Percentiles rank a stretch among this genome's conserved stretches.
These are phyloP conservation scores for Panonychus citri DNA, from an alignment of 1,140 invertebrate genomes.

Conservation along the genomic window DNA sequence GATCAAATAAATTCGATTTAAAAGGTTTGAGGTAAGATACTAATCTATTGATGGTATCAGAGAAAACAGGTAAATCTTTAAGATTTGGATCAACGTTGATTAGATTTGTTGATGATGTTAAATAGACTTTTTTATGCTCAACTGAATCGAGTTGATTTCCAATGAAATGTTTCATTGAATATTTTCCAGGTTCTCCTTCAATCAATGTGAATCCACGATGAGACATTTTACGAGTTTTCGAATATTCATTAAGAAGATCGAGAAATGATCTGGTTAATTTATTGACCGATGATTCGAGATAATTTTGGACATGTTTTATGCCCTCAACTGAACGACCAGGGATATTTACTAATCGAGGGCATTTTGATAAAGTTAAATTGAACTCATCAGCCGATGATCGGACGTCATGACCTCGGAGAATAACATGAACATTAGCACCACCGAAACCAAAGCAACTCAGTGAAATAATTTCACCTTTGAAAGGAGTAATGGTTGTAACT, in stretches of 20 bases:
- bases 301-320: background rate
- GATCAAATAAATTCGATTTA: background rate
- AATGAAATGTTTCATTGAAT: background rate
- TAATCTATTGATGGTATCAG: background rate
- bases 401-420: slow-evolving; percentile 31
- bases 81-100: background rate
- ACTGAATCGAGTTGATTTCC: background rate
- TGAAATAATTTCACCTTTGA: slow-evolving; percentile 63
- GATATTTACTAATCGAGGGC: background rate
- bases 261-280: background rate
- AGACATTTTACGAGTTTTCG: background rate
- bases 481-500: slow-evolving; percentile 11
- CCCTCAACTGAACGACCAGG: background rate
- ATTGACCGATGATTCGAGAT: background rate
- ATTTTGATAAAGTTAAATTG: background rate
- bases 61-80: background rate
- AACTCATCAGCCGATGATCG: background rate
- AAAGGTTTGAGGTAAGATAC: background rate
- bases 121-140: background rate
- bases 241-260: background rate
- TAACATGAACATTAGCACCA: slow-evolving; percentile 80
- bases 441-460: slow-evolving; percentile 94
- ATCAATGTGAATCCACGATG: background rate
- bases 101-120: background rate
- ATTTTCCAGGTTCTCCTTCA: background rate